phyloP scores from a whole-genome alignment of 2,797 vertebrate species.

The Xyrichtys novacula region DNA sequence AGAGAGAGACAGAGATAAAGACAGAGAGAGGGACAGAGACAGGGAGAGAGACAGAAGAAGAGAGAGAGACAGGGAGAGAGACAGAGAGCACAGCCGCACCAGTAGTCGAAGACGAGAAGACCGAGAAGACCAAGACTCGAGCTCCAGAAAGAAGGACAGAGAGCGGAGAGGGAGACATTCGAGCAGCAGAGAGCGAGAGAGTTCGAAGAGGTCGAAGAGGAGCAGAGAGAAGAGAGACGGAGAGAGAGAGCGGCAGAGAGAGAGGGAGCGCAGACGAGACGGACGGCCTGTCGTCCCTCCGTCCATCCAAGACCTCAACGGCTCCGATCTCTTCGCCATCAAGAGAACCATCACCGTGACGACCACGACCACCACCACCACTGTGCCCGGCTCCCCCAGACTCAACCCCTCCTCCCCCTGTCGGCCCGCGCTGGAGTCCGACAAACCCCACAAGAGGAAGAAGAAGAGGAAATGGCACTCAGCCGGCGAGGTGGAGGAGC shows the following conservation, averaged over 20 bases:
- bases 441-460: conserved; percentile 81
- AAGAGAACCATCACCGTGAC: conserved; percentile 95
- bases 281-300: conserved; percentile 91
- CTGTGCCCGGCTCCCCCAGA: conserved; percentile 81
- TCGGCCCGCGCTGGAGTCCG: conserved; percentile 60
- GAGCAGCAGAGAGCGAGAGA: conserved; percentile 72
- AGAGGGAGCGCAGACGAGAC: conserved; percentile 81
- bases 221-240: conserved; percentile 78
- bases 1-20: conserved; percentile 73
- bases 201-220: conserved; percentile 79
- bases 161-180: conserved; percentile 67
- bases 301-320: conserved; percentile 94
- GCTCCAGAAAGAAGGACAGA: conserved; percentile 72
- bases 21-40: conserved; percentile 52
- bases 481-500: conserved; percentile 63
- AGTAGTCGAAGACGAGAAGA: conserved; percentile 81
- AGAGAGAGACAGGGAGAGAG: conserved; percentile 65
- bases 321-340: conserved; percentile 92
- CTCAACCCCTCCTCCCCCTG: conserved; percentile 61
- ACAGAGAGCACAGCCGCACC: conserved; percentile 70
- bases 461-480: conserved; percentile 83
- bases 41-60: conserved; percentile 69
- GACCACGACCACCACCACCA: conserved; percentile 85
- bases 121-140: conserved; percentile 74
- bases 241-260: conserved; percentile 74